These are phyloP conservation scores for Tinamus guttatus DNA, from an alignment of 2,113 vertebrate genomes.

Conservation along the genomic window DNA sequence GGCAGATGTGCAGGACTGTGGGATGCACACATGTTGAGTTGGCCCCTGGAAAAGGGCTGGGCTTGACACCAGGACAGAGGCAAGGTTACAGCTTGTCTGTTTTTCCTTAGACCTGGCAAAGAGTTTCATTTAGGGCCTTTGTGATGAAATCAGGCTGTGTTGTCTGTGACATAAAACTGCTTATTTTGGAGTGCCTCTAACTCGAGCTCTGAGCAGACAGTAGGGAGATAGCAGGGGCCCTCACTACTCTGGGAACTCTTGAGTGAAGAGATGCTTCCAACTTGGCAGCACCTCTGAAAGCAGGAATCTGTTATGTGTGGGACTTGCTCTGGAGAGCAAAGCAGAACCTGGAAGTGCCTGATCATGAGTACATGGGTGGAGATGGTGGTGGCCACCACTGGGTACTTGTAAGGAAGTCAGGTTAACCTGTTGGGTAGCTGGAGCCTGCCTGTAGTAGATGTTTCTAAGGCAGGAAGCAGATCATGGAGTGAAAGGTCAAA, in stretches of 20 bases:
- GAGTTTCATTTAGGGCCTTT: fast-evolving
- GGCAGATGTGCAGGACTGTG: neutral
- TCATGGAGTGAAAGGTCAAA: neutral
- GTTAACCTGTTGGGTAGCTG: neutral
- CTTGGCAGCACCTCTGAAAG: neutral
- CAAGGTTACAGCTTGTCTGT: neutral
- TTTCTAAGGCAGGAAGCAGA: neutral
- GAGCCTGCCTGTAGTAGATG: neutral
- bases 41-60: neutral
- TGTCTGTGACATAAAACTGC: neutral
- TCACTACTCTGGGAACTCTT: neutral
- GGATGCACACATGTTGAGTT: neutral
- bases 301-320: neutral
- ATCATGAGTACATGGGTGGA: neutral
- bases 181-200: neutral
- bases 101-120: neutral
- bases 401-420: neutral
- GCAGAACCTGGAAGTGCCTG: neutral
- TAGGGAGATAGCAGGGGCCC: neutral
- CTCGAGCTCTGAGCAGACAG: neutral
- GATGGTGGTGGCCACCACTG: neutral
- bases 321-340: neutral
- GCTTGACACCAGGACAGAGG: neutral
- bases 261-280: neutral
- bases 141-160: neutral